A percentile compares a stretch with the other conserved stretches of the same genome.
phyloP scores from a whole-genome alignment of 2,797 vertebrate species.

The Schizothorax lantsangensis region DNA sequence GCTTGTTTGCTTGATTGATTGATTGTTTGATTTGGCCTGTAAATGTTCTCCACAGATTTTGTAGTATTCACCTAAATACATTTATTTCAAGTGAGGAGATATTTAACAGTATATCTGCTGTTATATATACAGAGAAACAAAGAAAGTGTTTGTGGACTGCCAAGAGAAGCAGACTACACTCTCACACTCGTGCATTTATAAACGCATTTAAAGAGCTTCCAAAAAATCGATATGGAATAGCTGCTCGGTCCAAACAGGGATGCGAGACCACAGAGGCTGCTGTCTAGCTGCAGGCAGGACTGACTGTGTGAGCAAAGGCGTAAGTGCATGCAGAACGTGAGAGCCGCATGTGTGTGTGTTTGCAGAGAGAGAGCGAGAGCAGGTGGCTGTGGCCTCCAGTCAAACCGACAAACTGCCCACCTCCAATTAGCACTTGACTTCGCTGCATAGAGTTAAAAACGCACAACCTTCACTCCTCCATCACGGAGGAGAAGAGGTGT shows the following conservation, averaged over 20 bases:
- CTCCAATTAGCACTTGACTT: constrained; percentile 68
- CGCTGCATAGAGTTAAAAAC: constrained; percentile 61
- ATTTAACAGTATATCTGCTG: neutral
- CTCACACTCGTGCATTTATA: constrained; percentile 46
- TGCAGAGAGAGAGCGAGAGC: constrained; percentile 23
- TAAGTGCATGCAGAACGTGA: constrained; percentile 38
- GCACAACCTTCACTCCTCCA: constrained; percentile 62
- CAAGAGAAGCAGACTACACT: constrained; percentile 19
- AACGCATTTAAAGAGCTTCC: constrained; percentile 57
- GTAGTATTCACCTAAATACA: neutral
- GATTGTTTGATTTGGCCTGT: neutral
- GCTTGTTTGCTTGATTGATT: neutral
- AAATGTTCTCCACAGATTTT: neutral
- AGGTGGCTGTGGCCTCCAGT: constrained; percentile 56
- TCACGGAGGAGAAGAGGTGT: constrained; percentile 60
- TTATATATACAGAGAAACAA: neutral
- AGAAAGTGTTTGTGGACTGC: neutral
- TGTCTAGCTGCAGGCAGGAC: constrained; percentile 44
- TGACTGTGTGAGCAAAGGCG: constrained; percentile 27
- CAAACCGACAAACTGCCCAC: constrained; percentile 58
- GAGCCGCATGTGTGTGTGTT: constrained; percentile 26
- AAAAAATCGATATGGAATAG: constrained; percentile 61
- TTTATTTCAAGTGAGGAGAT: neutral
- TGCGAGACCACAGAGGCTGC: constrained; percentile 39
- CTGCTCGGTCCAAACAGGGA: constrained; percentile 46